Evolutionary conservation across 2,113 vertebrate genomes (phyloP).

Genomic region (Cebidichthys violaceus): DNA sequence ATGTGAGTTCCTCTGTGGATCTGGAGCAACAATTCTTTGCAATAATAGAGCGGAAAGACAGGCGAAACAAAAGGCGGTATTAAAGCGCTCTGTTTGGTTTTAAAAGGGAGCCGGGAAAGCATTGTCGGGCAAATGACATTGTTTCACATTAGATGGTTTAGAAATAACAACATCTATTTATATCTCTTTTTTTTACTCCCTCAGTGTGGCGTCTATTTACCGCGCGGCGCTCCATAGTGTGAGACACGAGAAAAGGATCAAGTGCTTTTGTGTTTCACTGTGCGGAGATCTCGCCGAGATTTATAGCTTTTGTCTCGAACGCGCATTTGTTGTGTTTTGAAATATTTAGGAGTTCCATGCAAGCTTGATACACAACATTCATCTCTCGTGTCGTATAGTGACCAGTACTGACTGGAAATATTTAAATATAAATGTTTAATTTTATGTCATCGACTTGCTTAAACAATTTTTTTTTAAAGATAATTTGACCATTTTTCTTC

Average conservation of each 20-base stretch:
- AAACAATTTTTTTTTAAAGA: neutral
- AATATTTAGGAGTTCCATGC: slow-evolving; percentile 18
- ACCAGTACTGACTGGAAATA: neutral
- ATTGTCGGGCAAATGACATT: slow-evolving; percentile 74
- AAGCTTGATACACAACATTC: slow-evolving; percentile 18
- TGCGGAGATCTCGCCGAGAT: slow-evolving; percentile 64
- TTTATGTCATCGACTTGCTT: neutral
- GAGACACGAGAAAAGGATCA: slow-evolving; percentile 53
- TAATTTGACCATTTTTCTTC: neutral
- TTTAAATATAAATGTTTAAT: slow-evolving; percentile 27
- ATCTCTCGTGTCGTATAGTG: neutral
- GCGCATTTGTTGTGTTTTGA: slow-evolving; percentile 43
- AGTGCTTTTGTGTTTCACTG: slow-evolving; percentile 57
- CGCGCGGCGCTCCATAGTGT: slow-evolving; percentile 39
- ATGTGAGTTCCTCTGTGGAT: slow-evolving; percentile 81
- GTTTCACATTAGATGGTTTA: slow-evolving; percentile 75
- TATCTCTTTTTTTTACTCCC: slow-evolving; percentile 63
- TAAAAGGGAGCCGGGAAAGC: slow-evolving; percentile 67
- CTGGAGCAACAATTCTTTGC: slow-evolving; percentile 72
- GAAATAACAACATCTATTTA: slow-evolving; percentile 80
- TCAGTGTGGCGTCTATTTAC: slow-evolving; percentile 58
- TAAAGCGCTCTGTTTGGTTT: slow-evolving; percentile 74
- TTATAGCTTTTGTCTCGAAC: slow-evolving; percentile 53
- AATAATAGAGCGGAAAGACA: slow-evolving; percentile 72
- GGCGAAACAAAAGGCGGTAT: slow-evolving; percentile 74